phyloP scores from a whole-genome alignment of 1,140 invertebrate species.

The Meloidogyne floridensis region DNA sequence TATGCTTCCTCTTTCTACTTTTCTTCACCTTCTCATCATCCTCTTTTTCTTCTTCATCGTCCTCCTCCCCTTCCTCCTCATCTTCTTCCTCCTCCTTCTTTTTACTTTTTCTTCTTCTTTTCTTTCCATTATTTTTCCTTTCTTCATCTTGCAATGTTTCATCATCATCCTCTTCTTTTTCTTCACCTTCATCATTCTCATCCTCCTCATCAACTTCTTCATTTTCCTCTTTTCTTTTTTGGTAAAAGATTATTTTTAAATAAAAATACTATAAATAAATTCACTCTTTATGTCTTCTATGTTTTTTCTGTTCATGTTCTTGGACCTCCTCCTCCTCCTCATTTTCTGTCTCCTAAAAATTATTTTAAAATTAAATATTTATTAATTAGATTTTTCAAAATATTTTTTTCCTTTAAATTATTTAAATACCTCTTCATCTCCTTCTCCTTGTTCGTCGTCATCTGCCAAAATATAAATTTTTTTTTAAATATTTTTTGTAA shows the following conservation, averaged over 20 bases:
- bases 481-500: no score
- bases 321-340: not conserved
- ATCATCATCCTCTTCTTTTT: not conserved
- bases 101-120: not conserved
- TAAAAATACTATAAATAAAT: not conserved
- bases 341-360: no score
- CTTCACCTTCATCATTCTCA: not conserved
- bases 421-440: no score
- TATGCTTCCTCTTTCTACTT: constrained; percentile 8
- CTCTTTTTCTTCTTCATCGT: not conserved
- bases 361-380: no score
- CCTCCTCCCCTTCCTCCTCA: constrained; percentile 69
- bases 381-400: not conserved
- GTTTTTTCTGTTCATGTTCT: not conserved
- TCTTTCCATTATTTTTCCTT: not conserved
- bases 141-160: not conserved
- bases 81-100: not conserved
- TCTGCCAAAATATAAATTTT: no score
- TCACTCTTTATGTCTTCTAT: not conserved
- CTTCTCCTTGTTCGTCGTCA: no score
- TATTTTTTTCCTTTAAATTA: not conserved
- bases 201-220: not conserved
- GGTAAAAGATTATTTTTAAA: not conserved
- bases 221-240: not conserved
- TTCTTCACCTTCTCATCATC: not conserved